Evolutionary conservation across 2,888 invertebrate species (phyloP).

Genomic region (Mesorhabditis spiculigera): DNA sequence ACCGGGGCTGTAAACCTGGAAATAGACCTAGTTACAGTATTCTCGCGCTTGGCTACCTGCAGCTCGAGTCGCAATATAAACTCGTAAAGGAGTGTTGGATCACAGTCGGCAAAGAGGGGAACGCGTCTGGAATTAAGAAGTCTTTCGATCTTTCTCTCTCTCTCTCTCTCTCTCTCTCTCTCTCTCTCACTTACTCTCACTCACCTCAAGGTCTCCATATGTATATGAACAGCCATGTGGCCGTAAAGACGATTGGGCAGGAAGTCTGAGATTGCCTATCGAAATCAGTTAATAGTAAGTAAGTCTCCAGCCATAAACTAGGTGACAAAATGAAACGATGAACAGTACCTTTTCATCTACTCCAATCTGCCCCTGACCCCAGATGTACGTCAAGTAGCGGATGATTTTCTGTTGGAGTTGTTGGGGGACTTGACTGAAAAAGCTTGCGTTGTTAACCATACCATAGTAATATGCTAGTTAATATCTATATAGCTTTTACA

Average conservation of each 20-base stretch:
- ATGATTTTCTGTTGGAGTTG: conserved; percentile 78
- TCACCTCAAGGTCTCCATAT: conserved; percentile 76
- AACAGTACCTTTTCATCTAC: conserved; percentile 79
- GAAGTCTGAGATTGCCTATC: conserved; percentile 64
- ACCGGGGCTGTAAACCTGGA: conserved; percentile 81
- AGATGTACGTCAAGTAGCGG: conserved; percentile 87
- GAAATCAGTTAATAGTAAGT: too few species aligned
- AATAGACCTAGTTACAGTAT: neutral
- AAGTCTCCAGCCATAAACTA: too few species aligned
- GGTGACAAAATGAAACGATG: too few species aligned
- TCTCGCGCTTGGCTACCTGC: conserved; percentile 19
- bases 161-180: too few species aligned
- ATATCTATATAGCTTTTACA: too few species aligned
- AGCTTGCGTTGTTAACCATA: too few species aligned
- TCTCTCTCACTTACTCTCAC: too few species aligned
- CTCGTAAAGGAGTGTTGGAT: conserved; percentile 85
- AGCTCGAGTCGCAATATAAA: conserved; percentile 79
- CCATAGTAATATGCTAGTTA: too few species aligned
- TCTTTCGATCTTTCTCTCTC: too few species aligned
- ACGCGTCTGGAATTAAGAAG: neutral
- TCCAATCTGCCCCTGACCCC: conserved; percentile 68
- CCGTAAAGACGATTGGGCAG: conserved; percentile 88
- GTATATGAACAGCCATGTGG: conserved; percentile 91
- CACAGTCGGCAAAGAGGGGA: conserved; percentile 70
- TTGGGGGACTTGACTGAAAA: conserved; percentile 66